These are phyloP conservation scores for Drosophila silvestris DNA, from an alignment of 2,888 invertebrate species.

Conservation along the genomic window DNA sequence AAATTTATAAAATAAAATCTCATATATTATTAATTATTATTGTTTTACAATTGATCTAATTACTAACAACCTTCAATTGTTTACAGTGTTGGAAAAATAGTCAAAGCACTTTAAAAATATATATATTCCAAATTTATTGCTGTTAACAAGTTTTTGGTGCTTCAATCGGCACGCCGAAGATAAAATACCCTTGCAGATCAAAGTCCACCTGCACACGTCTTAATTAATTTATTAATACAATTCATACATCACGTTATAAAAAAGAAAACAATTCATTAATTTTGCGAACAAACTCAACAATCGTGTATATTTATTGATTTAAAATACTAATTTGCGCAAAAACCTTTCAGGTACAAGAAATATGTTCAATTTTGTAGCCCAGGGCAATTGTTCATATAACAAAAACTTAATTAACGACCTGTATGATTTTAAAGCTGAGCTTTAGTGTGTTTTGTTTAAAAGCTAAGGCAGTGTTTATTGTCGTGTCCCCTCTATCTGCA, in stretches of 20 bases:
- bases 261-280: conserved; percentile 5
- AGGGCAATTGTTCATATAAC: conserved; percentile 4
- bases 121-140: not conserved
- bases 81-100: not conserved
- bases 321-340: conserved; percentile 2
- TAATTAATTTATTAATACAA: not conserved
- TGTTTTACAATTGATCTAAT: not conserved
- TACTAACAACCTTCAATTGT: not conserved
- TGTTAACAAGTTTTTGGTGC: not conserved
- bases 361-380: not conserved
- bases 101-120: not conserved
- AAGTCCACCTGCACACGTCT: not conserved
- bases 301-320: not conserved
- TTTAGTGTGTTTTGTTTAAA: not conserved
- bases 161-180: not conserved
- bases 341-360: conserved; percentile 11
- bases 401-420: conserved; percentile 1
- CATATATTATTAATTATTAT: not conserved
- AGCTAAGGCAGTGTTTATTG: conserved; percentile 4
- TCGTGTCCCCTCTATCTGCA: not conserved
- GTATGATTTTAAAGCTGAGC: conserved; percentile 11
- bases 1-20: not conserved
- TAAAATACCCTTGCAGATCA: conserved; percentile 10
- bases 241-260: not conserved
- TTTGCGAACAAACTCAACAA: conserved; percentile 5